phyloP scores from a whole-genome alignment of 2,797 vertebrate genomes.

The Odontamblyopus lacepedii region DNA sequence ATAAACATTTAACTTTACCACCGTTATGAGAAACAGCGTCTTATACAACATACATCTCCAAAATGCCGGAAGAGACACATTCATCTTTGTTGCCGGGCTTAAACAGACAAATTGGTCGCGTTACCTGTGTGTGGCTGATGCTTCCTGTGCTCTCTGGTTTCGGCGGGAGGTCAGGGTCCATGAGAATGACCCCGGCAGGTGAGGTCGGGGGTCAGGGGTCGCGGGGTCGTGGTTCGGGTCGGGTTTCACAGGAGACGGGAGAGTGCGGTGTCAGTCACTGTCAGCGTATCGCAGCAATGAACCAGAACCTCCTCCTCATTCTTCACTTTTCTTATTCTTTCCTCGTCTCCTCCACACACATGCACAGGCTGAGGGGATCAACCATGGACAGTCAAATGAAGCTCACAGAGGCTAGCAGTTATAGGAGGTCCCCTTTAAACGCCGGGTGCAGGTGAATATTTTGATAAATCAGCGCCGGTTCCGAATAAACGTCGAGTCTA shows the following conservation, averaged over 20 bases:
- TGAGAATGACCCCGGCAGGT: constrained; percentile 75
- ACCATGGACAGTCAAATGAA: too few species aligned
- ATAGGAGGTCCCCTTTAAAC: too few species aligned
- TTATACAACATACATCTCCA: neutral
- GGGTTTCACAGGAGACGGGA: constrained; percentile 68
- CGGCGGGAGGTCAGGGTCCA: constrained; percentile 79
- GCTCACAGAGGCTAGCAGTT: too few species aligned
- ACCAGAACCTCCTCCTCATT: constrained; percentile 65
- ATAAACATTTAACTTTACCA: too few species aligned
- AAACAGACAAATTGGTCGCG: constrained; percentile 20
- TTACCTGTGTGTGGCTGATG: constrained; percentile 44
- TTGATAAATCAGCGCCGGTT: too few species aligned
- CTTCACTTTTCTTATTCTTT: constrained; percentile 19
- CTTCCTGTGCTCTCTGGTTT: constrained; percentile 73
- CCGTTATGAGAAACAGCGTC: too few species aligned
- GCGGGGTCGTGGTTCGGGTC: constrained; percentile 56
- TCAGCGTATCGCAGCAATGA: constrained; percentile 68
- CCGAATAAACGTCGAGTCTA: too few species aligned
- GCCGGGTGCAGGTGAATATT: too few species aligned
- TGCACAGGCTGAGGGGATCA: too few species aligned
- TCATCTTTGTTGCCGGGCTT: neutral
- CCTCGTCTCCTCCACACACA: too few species aligned
- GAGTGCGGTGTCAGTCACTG: constrained; percentile 73
- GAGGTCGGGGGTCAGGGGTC: constrained; percentile 64
- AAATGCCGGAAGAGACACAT: neutral